Evolutionary conservation across 1,140 invertebrate genomes (phyloP).

Genomic region (Dysdera silvatica): DNA sequence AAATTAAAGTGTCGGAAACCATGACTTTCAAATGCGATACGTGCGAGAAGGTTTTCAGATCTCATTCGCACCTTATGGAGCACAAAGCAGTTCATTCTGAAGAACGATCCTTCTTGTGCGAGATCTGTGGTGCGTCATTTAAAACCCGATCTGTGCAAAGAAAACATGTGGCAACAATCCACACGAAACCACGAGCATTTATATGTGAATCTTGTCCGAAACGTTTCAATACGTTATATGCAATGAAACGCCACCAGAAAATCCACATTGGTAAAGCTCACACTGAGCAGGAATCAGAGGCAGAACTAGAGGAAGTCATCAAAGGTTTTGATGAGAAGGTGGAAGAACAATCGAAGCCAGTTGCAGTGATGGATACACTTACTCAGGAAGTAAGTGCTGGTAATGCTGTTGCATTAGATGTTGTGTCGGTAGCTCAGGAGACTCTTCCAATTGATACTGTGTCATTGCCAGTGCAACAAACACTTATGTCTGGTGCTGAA

Average conservation of each 20-base stretch:
- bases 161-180: slow-evolving; percentile 45
- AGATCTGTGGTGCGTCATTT: slow-evolving; percentile 48
- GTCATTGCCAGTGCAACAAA: too few species aligned
- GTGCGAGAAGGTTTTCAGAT: slow-evolving; percentile 45
- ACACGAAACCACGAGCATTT: slow-evolving; percentile 42
- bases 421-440: too few species aligned
- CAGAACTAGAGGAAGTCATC: too few species aligned
- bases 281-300: neutral
- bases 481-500: too few species aligned
- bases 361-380: too few species aligned
- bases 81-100: slow-evolving; percentile 43
- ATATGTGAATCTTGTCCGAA: slow-evolving; percentile 41
- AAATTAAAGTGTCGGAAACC: slow-evolving; percentile 29
- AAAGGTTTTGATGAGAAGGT: too few species aligned
- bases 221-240: slow-evolving; percentile 47
- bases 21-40: slow-evolving; percentile 38
- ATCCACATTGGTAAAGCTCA: slow-evolving; percentile 35
- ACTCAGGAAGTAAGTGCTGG: too few species aligned
- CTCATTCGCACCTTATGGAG: slow-evolving; percentile 39
- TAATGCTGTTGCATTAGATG: too few species aligned
- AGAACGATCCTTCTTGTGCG: slow-evolving; percentile 45
- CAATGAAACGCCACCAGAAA: slow-evolving; percentile 42
- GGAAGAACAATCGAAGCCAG: too few species aligned
- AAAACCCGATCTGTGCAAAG: slow-evolving; percentile 47
- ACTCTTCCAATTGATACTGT: too few species aligned